Percentiles rank a stretch among this genome's conserved stretches.
Conservation (phyloP, 2,797 vertebrate species). For the Carcharodon carcharias region DNA sequence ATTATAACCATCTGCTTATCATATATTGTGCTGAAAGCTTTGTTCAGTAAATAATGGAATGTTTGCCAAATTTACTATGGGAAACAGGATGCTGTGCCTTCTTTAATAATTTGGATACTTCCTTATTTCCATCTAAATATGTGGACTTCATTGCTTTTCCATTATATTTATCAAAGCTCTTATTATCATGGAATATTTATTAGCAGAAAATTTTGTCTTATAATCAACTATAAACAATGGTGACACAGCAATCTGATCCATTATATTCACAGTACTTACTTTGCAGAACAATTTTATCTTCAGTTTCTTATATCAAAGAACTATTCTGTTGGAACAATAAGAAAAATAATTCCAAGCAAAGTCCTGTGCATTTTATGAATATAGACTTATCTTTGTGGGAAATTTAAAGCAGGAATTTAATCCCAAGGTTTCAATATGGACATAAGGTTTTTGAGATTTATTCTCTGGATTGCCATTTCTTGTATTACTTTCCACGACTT, state of each 20-base stretch:
- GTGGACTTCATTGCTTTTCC: constrained; percentile 9
- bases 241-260: not conserved
- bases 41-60: constrained; percentile 1
- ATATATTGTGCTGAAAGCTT: not conserved
- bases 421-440: not conserved
- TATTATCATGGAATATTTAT: constrained; percentile 23
- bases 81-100: not conserved
- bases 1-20: constrained; percentile 28
- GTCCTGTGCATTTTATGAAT: not conserved
- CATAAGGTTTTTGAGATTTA: not conserved
- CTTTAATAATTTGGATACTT: constrained; percentile 12
- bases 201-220: not conserved
- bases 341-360: not conserved
- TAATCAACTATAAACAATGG: not conserved
- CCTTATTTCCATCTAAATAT: constrained; percentile 1
- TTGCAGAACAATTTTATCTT: not conserved
- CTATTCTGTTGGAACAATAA: not conserved
- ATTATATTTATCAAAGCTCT: constrained; percentile 8
- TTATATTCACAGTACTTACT: not conserved
- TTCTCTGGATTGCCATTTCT: not conserved
- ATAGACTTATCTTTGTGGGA: not conserved
- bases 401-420: not conserved
- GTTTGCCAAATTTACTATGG: not conserved
- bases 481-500: not conserved
- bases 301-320: not conserved